phyloP scores from a whole-genome alignment of 2,888 invertebrate species.

The Mylabris sibirica region DNA sequence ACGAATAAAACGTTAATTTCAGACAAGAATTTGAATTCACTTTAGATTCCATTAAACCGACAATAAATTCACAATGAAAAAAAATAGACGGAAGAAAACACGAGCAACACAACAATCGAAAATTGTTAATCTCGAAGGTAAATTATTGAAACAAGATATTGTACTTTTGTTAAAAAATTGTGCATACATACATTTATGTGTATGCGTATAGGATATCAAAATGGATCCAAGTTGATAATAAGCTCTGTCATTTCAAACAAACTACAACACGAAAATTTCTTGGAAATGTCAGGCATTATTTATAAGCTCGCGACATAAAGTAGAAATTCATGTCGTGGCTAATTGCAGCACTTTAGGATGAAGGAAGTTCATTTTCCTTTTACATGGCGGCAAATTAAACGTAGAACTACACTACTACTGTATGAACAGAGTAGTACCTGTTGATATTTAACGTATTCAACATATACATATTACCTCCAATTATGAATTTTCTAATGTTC shows the following conservation, averaged over 20 bases:
- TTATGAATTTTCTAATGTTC: neutral
- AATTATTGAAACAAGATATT: neutral
- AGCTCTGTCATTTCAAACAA: constrained; percentile 32
- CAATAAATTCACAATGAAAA: neutral
- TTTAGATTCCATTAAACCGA: neutral
- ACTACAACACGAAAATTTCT: constrained; percentile 34
- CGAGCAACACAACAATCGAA: neutral
- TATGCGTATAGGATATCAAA: neutral
- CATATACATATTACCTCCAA: constrained; percentile 16
- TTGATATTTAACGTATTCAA: constrained; percentile 28
- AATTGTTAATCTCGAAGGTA: neutral
- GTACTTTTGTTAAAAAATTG: neutral
- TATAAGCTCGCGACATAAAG: constrained; percentile 37
- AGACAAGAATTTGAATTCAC: constrained; percentile 4
- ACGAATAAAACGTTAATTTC: constrained; percentile 32
- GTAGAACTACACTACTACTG: neutral
- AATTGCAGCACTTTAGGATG: constrained; percentile 36
- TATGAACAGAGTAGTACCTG: constrained; percentile 29
- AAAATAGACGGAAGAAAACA: neutral
- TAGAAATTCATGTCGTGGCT: constrained; percentile 36
- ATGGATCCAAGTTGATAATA: constrained; percentile 24
- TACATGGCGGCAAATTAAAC: constrained; percentile 35
- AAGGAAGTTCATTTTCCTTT: constrained; percentile 36
- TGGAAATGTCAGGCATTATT: constrained; percentile 35
- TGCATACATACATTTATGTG: too few species aligned